Conservation (phyloP, 2,797 vertebrate genomes). For the Phrynocephalus guinanensis region DNA sequence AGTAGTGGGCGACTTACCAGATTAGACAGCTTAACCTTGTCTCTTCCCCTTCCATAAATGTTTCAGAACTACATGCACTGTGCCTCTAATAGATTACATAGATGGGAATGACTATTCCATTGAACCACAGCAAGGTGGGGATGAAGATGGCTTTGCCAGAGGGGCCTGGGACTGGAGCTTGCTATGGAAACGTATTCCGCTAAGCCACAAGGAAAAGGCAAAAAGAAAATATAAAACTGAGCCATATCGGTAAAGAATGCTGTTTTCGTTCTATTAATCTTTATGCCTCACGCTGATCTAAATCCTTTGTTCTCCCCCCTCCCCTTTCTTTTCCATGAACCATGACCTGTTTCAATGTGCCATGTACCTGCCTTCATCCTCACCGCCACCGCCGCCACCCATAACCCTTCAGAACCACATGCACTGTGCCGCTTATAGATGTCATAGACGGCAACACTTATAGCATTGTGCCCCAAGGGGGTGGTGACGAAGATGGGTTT, state of each 20-base stretch:
- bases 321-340: constrained; percentile 74
- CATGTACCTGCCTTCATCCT: constrained; percentile 69
- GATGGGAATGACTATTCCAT: constrained; percentile 98
- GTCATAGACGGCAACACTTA: constrained; percentile 93
- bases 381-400: constrained; percentile 69
- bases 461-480: constrained; percentile 90
- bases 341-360: constrained; percentile 58
- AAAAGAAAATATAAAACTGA: constrained; percentile 93
- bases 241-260: constrained; percentile 93
- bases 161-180: constrained; percentile 99
- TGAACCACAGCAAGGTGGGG: constrained; percentile 98
- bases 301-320: constrained; percentile 73
- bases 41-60: constrained; percentile 83
- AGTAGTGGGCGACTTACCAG: constrained; percentile 46
- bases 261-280: constrained; percentile 55
- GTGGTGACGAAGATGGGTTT: constrained; percentile 94
- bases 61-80: constrained; percentile 97
- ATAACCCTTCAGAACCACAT: constrained; percentile 89
- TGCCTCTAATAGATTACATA: constrained; percentile 99
- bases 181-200: constrained; percentile 96
- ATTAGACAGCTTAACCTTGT: constrained; percentile 70
- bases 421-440: constrained; percentile 98
- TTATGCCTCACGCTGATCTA: constrained; percentile 73
- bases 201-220: constrained; percentile 94
- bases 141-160: constrained; percentile 97